These are phyloP conservation scores for Amphimallon solstitiale DNA, from an alignment of 2,888 invertebrate genomes.

Conservation along the genomic window DNA sequence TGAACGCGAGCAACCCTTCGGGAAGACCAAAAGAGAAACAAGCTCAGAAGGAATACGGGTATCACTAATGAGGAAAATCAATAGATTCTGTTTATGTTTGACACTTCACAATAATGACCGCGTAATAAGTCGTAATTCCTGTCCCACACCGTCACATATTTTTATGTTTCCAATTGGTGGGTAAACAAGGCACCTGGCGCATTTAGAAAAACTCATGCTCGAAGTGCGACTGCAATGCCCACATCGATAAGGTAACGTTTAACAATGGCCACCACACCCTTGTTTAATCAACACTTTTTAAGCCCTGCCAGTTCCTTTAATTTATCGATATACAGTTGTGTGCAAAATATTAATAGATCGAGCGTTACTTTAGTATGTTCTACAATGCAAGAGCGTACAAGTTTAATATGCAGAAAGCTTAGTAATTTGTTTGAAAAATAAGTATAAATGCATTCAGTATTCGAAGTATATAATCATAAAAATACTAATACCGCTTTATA, in stretches of 20 bases:
- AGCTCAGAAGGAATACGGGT: neutral
- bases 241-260: neutral
- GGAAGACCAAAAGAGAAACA: constrained; percentile 5
- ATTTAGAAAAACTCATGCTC: neutral
- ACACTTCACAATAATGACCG: constrained; percentile 26
- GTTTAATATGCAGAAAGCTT: too few relatives aligned
- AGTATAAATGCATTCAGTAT: too few relatives aligned
- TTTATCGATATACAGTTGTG: neutral
- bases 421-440: too few relatives aligned
- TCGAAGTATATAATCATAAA: too few relatives aligned
- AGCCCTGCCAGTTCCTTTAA: neutral
- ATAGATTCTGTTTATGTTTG: constrained; percentile 32
- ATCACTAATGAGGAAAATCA: constrained; percentile 29
- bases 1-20: constrained; percentile 7
- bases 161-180: constrained; percentile 28
- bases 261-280: constrained; percentile 24
- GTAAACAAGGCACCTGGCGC: constrained; percentile 23
- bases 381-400: too few relatives aligned
- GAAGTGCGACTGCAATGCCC: neutral
- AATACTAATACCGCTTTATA: too few relatives aligned
- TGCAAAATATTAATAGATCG: too few relatives aligned
- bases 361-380: too few relatives aligned
- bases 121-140: constrained; percentile 18
- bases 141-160: constrained; percentile 16
- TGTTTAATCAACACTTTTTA: constrained; percentile 35